Evolutionary conservation across 2,888 invertebrate species (phyloP).

Genomic region (Glaucopsyche alexis): DNA sequence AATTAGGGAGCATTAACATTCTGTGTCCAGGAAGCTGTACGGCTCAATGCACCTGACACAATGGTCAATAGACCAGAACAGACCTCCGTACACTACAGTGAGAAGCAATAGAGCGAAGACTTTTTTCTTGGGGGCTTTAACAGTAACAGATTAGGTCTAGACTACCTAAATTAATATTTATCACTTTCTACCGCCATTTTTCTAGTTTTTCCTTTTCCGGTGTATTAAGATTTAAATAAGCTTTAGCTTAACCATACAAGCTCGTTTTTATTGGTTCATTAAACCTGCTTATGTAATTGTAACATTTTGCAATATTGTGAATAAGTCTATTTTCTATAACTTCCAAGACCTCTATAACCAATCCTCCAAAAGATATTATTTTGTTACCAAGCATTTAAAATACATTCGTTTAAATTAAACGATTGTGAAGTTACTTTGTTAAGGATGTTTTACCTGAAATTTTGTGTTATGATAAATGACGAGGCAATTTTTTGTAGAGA

Average conservation of each 20-base stretch:
- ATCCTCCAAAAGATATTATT: too few relatives aligned
- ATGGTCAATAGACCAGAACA: not conserved
- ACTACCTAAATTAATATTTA: not conserved
- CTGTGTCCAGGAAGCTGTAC: constrained; percentile 11
- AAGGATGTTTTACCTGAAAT: constrained; percentile 9
- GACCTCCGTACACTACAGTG: not conserved
- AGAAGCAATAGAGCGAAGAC: constrained; percentile 14
- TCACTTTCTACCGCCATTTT: constrained; percentile 6
- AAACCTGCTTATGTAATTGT: not conserved
- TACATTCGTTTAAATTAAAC: not conserved
- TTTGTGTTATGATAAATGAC: constrained; percentile 26
- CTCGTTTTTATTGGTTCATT: not conserved
- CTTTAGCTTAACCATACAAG: not conserved
- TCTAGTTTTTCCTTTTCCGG: not conserved
- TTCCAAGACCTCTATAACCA: too few relatives aligned
- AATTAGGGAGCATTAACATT: constrained; percentile 8
- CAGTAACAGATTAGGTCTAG: constrained; percentile 12
- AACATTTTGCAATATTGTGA: too few relatives aligned
- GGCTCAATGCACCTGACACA: constrained; percentile 22
- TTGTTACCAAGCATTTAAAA: not conserved
- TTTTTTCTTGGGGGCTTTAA: not conserved
- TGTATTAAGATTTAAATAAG: not conserved
- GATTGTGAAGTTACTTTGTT: not conserved
- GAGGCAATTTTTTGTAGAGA: constrained; percentile 18
- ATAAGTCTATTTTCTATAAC: too few relatives aligned